phyloP scores from a whole-genome alignment of 1,140 invertebrate genomes.

The Euura lappo region DNA sequence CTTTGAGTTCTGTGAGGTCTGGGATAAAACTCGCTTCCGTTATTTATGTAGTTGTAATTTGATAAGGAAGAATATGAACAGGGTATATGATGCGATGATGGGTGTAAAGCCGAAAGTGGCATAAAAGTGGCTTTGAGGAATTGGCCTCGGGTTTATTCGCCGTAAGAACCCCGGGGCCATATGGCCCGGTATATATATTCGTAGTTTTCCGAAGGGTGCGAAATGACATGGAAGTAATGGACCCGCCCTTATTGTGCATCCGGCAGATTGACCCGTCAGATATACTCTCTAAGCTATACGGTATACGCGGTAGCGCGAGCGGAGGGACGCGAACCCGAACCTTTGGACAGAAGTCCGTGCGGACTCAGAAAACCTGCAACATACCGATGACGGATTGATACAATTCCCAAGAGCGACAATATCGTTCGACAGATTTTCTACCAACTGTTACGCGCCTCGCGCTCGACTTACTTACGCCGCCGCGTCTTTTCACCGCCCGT shows the following conservation, averaged over 20 bases:
- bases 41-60: constrained; percentile 60
- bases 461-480: constrained; percentile 10
- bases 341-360: constrained; percentile 12
- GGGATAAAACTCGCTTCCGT: constrained; percentile 17
- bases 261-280: constrained; percentile 57
- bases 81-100: constrained; percentile 34
- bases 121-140: constrained; percentile 49
- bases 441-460: constrained; percentile 53
- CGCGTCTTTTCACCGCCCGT: not conserved
- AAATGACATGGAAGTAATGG: constrained; percentile 63
- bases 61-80: constrained; percentile 56
- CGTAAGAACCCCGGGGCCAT: constrained; percentile 43
- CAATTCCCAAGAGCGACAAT: constrained; percentile 52
- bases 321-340: constrained; percentile 5
- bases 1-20: too few species aligned
- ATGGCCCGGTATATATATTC: constrained; percentile 44
- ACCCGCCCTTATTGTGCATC: constrained; percentile 49
- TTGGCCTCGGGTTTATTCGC: not conserved
- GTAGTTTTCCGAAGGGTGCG: constrained; percentile 51
- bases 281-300: constrained; percentile 31
- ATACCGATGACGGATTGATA: constrained; percentile 59
- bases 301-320: constrained; percentile 11
- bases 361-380: constrained; percentile 25
- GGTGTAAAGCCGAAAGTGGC: constrained; percentile 47
- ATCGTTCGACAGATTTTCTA: constrained; percentile 56